A percentile compares a stretch with the other conserved stretches of the same genome.
Evolutionary conservation across 2,888 invertebrate genomes (phyloP).

Genomic region (Cephalotes varians): DNA sequence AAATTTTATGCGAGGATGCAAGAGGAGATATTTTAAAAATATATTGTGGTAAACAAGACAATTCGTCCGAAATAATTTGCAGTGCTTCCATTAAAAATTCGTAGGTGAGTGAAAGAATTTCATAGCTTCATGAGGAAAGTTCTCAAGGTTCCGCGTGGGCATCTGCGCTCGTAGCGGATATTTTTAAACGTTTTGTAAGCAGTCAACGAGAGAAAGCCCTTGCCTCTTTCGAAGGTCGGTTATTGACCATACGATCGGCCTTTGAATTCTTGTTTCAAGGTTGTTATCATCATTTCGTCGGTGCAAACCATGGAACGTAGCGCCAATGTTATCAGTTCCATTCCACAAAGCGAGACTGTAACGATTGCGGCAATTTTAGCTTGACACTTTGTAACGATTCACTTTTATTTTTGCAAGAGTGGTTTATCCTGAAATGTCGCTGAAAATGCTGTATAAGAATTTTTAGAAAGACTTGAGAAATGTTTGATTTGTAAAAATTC

Average conservation of each 20-base stretch:
- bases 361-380: slow-evolving; percentile 36
- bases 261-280: slow-evolving; percentile 55
- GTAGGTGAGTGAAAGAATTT: background rate
- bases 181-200: slow-evolving; percentile 76
- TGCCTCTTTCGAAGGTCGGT: slow-evolving; percentile 72
- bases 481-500: background rate
- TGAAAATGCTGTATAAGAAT: slow-evolving; percentile 8
- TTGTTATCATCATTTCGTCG: slow-evolving; percentile 32
- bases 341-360: slow-evolving; percentile 34
- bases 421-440: background rate
- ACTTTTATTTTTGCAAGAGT: slow-evolving; percentile 36
- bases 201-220: slow-evolving; percentile 33
- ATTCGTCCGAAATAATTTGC: slow-evolving; percentile 18
- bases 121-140: slow-evolving; percentile 32
- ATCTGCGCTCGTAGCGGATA: slow-evolving; percentile 64
- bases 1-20: background rate
- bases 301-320: slow-evolving; percentile 15
- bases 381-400: slow-evolving; percentile 5
- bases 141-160: slow-evolving; percentile 75
- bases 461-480: background rate
- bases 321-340: slow-evolving; percentile 28
- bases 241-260: slow-evolving; percentile 73
- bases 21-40: background rate
- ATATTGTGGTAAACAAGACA: slow-evolving; percentile 15
- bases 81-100: slow-evolving; percentile 1